Percentiles rank a stretch among this genome's conserved stretches.
phyloP scores from a whole-genome alignment of 2,888 invertebrate genomes.

The Cepaea hortensis region DNA sequence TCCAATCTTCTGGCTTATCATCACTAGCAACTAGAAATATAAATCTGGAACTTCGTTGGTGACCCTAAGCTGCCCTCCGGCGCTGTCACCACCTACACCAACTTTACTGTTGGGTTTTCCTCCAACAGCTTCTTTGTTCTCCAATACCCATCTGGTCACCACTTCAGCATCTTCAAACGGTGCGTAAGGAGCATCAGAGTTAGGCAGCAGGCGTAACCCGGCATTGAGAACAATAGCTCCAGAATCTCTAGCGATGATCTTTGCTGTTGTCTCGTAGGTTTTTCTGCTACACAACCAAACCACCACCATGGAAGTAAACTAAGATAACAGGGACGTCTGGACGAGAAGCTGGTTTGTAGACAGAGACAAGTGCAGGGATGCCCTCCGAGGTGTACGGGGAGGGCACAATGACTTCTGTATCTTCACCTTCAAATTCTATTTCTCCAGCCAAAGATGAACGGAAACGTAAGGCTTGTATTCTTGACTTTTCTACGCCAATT shows the following conservation, averaged over 20 bases:
- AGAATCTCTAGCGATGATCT: no score
- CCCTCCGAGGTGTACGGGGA: conserved; percentile 23
- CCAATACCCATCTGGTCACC: conserved; percentile 47
- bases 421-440: conserved; percentile 30
- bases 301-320: no score
- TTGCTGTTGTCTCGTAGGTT: no score
- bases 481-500: conserved; percentile 6
- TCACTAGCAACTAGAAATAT: conserved; percentile 17
- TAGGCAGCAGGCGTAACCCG: conserved; percentile 24
- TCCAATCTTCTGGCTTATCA: no score
- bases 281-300: no score
- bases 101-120: no score
- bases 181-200: conserved; percentile 39
- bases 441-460: not conserved
- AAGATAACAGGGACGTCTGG: not conserved
- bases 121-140: conserved; percentile 37
- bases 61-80: conserved; percentile 40
- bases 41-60: conserved; percentile 31
- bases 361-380: conserved; percentile 23
- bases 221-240: no score
- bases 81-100: conserved; percentile 31
- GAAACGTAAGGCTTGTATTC: not conserved
- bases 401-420: conserved; percentile 23
- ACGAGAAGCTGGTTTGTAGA: conserved; percentile 33
- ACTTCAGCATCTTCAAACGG: not conserved